Evolutionary conservation across 2,113 vertebrate species (phyloP), one percentile per base, ranked within the genome.

Genomic region (Callaeas wilsoni): DNA sequence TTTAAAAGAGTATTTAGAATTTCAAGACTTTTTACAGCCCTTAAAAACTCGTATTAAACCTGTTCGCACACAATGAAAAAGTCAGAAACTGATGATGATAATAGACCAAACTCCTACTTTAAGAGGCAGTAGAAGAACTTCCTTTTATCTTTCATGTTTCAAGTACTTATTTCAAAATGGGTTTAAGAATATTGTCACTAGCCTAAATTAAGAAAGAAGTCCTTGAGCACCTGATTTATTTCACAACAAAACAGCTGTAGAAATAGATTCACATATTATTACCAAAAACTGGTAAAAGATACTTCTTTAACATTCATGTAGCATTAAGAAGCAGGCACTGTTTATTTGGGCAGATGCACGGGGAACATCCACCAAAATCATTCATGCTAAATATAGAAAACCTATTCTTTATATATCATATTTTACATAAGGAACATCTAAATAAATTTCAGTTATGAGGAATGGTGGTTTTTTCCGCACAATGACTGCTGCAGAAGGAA

Each of bases 341-440:
- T 29, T 69, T 60, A 33, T 77, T 46, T 44, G 33, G 15, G 18
- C 4, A 68, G 49, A 52, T 44, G 37, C 16, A 57, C 26, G 21
- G 52, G 37, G 17, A 12, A 32, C 17, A 46, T 53, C 29, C 29
- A 62, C 23, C 0, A 0, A 53, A 78, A 46, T 6, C 3, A 3
- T 52, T 37, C 18, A 19, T 33, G 9, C 14, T 0, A 0, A 27
- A 9, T 44, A 37, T 33, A 33, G 39, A 52, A 77, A 77, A 39
- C 9, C 29, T 44, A 16, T 73, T 39, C 15, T 46, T 53, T 25
- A 11, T 60, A 7, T 16, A 52, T 44, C 4, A 27, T 23, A 46
- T 60, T 69, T 78, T 69, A 71, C 4, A 52, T n/a, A 27, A 50
- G 23, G 13, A 82, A 35, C 1, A 5, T 33, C 23, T 55, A 63